Evolutionary conservation across 2,888 invertebrate species (phyloP).

Genomic region (Lasioglossum villosulum): DNA sequence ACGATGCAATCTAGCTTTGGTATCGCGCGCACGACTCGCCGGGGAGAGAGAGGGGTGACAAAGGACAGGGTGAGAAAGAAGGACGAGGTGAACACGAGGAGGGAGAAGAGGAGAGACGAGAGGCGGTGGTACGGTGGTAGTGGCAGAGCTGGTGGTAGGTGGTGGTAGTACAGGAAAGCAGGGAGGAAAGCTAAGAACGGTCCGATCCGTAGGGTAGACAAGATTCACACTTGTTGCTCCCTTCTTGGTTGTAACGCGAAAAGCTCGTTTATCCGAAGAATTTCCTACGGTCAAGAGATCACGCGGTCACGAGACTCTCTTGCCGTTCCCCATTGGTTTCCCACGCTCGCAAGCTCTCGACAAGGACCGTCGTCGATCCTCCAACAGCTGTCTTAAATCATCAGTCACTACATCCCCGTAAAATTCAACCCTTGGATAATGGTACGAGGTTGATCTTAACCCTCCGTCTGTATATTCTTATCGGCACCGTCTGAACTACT

Average conservation of each 20-base stretch:
- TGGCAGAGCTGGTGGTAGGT: background rate
- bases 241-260: conserved; percentile 67
- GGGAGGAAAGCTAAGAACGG: conserved; percentile 56
- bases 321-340: background rate
- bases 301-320: conserved; percentile 2
- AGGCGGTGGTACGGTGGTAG: background rate
- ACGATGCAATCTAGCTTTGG: conserved; percentile 3
- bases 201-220: conserved; percentile 68
- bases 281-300: conserved; percentile 64
- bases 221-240: conserved; percentile 77
- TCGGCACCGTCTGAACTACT: background rate
- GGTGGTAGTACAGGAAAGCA: conserved; percentile 36
- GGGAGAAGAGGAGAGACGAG: background rate
- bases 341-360: background rate
- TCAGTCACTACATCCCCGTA: background rate
- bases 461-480: background rate
- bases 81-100: background rate
- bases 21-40: conserved; percentile 4
- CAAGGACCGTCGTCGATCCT: background rate
- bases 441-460: too few species aligned
- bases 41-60: background rate
- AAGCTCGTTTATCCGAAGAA: conserved; percentile 64
- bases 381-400: background rate
- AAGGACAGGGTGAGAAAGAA: background rate
- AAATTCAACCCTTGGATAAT: background rate